Percentiles rank a stretch among this genome's conserved stretches.
Evolutionary conservation across 2,113 vertebrate species (phyloP).

Genomic region (Talpa occidentalis): DNA sequence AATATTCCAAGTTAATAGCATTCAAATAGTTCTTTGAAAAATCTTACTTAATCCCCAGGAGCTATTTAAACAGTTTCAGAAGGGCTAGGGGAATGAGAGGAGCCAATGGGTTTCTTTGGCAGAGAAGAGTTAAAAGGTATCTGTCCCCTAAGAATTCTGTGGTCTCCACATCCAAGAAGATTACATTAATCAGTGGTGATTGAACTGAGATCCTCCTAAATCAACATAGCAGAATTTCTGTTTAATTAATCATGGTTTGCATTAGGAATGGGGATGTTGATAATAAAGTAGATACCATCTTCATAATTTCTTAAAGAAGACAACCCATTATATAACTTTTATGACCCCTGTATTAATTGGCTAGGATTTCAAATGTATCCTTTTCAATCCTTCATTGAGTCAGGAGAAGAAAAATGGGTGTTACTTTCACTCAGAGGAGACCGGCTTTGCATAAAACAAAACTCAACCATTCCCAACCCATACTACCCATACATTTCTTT

Average conservation of each 20-base stretch:
- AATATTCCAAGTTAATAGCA: constrained; percentile 65
- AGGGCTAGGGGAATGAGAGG: background rate
- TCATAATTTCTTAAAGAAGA: constrained; percentile 36
- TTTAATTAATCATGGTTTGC: constrained; percentile 23
- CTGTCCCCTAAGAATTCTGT: constrained; percentile 27
- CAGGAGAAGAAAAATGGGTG: background rate
- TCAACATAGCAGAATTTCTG: background rate
- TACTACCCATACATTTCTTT: background rate
- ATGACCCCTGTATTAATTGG: background rate
- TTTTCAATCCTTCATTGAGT: background rate
- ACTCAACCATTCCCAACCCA: background rate
- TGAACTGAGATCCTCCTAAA: background rate
- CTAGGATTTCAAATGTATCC: background rate
- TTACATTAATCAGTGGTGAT: constrained; percentile 35
- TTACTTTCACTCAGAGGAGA: background rate
- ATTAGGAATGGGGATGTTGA: background rate
- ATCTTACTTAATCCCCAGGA: constrained; percentile 33
- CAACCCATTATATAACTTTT: background rate
- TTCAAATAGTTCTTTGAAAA: constrained; percentile 66
- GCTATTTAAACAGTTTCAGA: constrained; percentile 50
- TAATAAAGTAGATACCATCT: background rate
- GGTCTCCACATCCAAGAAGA: background rate
- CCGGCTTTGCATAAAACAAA: background rate
- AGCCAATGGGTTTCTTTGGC: background rate
- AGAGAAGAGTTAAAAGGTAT: constrained; percentile 42